A percentile compares a stretch with the other conserved stretches of the same genome.
Evolutionary conservation across 2,113 vertebrate genomes (phyloP).

Genomic region (Anarhynchus alexandrinus): DNA sequence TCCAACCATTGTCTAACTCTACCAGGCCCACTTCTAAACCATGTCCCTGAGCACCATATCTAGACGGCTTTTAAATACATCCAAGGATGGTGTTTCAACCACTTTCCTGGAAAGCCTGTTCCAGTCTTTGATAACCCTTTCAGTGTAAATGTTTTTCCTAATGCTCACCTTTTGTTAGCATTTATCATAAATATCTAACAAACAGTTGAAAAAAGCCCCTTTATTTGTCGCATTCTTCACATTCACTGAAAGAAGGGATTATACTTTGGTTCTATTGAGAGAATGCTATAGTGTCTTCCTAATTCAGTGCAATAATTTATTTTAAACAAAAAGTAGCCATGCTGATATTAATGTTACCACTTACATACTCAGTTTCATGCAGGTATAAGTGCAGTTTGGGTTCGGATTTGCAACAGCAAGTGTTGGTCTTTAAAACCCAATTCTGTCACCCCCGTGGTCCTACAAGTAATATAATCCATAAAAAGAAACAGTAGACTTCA

Average conservation of each 20-base stretch:
- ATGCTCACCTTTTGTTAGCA: background rate
- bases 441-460: background rate
- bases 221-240: background rate
- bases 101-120: too few relatives aligned
- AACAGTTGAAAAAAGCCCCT: background rate
- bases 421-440: background rate
- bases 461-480: background rate
- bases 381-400: background rate
- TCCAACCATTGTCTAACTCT: too few relatives aligned
- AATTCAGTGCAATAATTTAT: background rate
- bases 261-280: background rate
- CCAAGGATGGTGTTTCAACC: too few relatives aligned
- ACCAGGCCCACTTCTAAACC: too few relatives aligned
- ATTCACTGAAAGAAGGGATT: background rate
- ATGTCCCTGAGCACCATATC: too few relatives aligned
- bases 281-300: background rate
- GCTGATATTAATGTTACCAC: background rate
- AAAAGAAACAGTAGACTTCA: background rate
- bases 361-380: background rate
- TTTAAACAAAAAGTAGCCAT: background rate
- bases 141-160: too few relatives aligned
- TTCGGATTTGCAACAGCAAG: background rate
- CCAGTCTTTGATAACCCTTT: too few relatives aligned
- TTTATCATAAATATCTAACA: background rate
- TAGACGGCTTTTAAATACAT: too few relatives aligned